phyloP scores from a whole-genome alignment of 2,888 invertebrate species.

The Peribatodes rhomboidaria region DNA sequence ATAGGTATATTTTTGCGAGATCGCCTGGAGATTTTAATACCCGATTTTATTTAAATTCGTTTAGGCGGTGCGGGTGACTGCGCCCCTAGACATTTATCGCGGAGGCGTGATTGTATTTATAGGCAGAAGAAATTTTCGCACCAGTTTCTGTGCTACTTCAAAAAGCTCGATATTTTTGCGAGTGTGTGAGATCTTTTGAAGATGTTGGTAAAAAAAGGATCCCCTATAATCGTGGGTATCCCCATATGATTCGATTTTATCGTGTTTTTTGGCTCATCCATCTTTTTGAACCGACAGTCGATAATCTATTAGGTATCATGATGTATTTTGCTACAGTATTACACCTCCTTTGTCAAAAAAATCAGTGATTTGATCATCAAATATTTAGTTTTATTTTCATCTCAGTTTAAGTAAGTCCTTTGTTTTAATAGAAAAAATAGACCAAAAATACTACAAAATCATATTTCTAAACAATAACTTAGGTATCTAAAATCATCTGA shows the following conservation, averaged over 20 bases:
- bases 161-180: slow-evolving; percentile 41
- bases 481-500: no score
- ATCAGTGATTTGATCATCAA: no score
- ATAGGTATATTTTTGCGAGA: slow-evolving; percentile 85
- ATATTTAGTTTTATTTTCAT: no score
- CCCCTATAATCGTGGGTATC: slow-evolving; percentile 49
- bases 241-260: slow-evolving; percentile 53
- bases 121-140: slow-evolving; percentile 66
- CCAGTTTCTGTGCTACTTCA: slow-evolving; percentile 45
- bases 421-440: no score
- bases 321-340: slow-evolving; percentile 30
- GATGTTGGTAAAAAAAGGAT: slow-evolving; percentile 46
- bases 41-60: slow-evolving; percentile 86
- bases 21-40: slow-evolving; percentile 84
- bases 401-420: no score
- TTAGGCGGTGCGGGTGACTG: slow-evolving; percentile 79
- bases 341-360: not conserved
- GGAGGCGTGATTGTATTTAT: slow-evolving; percentile 82
- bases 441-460: no score
- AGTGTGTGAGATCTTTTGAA: slow-evolving; percentile 43
- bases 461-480: no score
- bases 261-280: slow-evolving; percentile 55
- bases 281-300: slow-evolving; percentile 52
- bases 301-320: slow-evolving; percentile 49
- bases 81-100: slow-evolving; percentile 81